Conservation (phyloP, 30 jellyfish, hydroid and myxozoan genomes). For the Nemopilema nomurai region DNA sequence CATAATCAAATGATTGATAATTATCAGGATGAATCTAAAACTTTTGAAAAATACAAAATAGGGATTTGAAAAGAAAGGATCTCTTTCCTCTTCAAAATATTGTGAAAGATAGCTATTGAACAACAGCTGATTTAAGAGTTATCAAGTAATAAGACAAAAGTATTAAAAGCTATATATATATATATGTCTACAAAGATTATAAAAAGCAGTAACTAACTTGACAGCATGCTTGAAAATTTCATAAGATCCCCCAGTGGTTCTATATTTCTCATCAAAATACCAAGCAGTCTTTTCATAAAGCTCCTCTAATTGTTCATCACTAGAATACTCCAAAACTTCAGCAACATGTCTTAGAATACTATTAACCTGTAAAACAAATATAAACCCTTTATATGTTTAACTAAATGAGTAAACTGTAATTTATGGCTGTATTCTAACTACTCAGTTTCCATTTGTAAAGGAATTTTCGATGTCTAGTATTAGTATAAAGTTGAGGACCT, state of each 20-base stretch:
- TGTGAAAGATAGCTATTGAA: no score
- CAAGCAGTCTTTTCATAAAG: conserved; percentile 95
- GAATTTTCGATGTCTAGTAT: no score
- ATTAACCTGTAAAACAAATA: conserved; percentile 68
- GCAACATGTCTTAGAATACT: conserved; percentile 94
- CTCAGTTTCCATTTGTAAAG: not conserved
- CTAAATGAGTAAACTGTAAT: not conserved
- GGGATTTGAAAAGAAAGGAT: no score
- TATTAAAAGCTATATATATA: no score
- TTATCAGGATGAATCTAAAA: no score
- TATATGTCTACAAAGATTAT: not conserved
- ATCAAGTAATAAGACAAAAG: no score
- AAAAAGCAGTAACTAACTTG: conserved; percentile 42
- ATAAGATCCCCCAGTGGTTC: conserved; percentile 96
- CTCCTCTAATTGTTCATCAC: conserved; percentile 87
- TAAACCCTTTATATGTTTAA: no score
- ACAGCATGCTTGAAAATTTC: conserved; percentile 99
- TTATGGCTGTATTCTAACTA: not conserved
- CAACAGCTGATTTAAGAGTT: no score
- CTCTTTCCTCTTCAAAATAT: no score
- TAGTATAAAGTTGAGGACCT: no score
- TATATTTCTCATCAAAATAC: conserved; percentile 91
- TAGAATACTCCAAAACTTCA: conserved; percentile 75
- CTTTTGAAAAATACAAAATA: no score
- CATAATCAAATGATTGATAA: no score